Evolutionary conservation across 92 coral and sea anemone species (phyloP).

Genomic region (Galaxea fascicularis): DNA sequence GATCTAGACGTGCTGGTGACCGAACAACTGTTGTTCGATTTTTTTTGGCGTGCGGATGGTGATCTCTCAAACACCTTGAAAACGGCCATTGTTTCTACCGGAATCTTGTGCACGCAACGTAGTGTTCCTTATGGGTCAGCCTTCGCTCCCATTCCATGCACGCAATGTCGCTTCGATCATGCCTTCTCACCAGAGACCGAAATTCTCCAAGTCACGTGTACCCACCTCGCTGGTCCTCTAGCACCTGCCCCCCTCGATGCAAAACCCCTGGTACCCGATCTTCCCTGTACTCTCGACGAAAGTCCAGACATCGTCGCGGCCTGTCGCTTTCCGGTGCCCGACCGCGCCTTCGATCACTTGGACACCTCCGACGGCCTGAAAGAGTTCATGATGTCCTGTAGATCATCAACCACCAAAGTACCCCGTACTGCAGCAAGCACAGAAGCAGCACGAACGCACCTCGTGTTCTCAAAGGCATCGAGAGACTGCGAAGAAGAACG

Average conservation of each 20-base stretch:
- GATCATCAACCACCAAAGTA: neutral
- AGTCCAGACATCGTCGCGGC: too few relatives aligned
- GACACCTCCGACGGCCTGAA: neutral
- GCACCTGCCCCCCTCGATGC: neutral
- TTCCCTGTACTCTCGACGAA: neutral
- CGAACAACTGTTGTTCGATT: neutral
- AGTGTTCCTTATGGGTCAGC: neutral
- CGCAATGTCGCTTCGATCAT: constrained; percentile 4
- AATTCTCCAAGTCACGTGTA: neutral
- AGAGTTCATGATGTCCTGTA: neutral
- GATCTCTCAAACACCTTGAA: neutral
- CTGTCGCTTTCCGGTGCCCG: neutral
- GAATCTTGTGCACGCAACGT: neutral
- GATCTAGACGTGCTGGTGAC: neutral
- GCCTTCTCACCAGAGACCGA: constrained; percentile 18
- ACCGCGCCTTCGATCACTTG: neutral
- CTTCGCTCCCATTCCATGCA: neutral
- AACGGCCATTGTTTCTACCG: neutral
- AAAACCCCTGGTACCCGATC: neutral
- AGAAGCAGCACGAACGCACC: neutral
- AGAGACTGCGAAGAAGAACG: constrained; percentile 2
- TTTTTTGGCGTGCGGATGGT: neutral
- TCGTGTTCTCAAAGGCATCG: neutral
- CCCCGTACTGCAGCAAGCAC: neutral
- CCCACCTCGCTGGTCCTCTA: neutral